Evolutionary conservation across 2,797 vertebrate genomes (phyloP).

Genomic region (Fundulus diaphanus): DNA sequence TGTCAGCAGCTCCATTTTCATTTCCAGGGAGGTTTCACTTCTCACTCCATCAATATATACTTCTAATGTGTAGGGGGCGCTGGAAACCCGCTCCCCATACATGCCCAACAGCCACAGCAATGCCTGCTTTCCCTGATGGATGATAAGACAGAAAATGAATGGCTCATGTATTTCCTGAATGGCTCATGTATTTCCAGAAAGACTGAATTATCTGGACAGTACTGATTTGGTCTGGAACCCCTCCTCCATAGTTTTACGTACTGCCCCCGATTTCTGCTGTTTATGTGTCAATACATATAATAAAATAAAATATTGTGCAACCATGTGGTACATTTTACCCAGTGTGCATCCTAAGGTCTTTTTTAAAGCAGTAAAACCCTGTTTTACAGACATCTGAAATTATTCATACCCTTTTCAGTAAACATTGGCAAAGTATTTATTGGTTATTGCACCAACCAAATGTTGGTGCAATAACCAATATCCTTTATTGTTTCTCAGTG

Average conservation of each 20-base stretch:
- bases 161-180: not conserved
- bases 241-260: not conserved
- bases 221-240: not conserved
- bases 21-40: constrained; percentile 81
- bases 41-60: constrained; percentile 88
- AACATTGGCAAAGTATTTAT: not conserved
- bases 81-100: constrained; percentile 86
- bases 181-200: not conserved
- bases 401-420: not conserved
- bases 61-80: constrained; percentile 91
- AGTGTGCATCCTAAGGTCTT: not conserved
- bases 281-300: not conserved
- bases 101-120: constrained; percentile 92
- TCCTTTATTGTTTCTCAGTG: not conserved
- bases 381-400: not conserved
- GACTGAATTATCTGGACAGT: not conserved
- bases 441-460: not conserved
- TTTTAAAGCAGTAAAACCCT: not conserved
- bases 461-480: no score
- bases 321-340: not conserved
- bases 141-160: not conserved
- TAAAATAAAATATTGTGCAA: not conserved
- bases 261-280: not conserved
- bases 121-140: constrained; percentile 88
- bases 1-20: constrained; percentile 93